Conservation (phyloP, 2,113 vertebrate genomes). For the Leptosomus discolor region DNA sequence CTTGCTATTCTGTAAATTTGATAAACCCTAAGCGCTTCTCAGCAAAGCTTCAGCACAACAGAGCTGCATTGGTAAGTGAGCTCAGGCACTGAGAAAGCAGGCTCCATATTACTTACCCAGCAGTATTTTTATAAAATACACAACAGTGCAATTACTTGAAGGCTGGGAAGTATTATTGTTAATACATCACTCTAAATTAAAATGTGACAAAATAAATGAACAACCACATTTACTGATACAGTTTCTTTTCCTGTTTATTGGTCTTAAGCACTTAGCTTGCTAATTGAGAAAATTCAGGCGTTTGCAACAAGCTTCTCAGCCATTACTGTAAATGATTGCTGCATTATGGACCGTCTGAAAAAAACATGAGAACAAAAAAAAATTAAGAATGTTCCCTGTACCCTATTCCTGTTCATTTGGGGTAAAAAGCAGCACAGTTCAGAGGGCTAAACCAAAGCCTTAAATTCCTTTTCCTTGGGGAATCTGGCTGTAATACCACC, state of each 20-base stretch:
- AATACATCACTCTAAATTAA: slow-evolving; percentile 58
- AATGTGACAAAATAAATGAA: slow-evolving; percentile 56
- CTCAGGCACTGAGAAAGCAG: neutral
- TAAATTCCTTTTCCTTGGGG: neutral
- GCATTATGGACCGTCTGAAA: neutral
- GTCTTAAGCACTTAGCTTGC: slow-evolving; percentile 28
- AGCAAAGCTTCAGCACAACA: slow-evolving; percentile 15
- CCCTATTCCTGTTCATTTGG: neutral
- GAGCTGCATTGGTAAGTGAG: neutral
- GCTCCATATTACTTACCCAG: neutral
- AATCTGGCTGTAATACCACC: neutral
- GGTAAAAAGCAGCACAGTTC: neutral
- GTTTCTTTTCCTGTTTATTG: slow-evolving; percentile 49
- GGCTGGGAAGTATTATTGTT: neutral
- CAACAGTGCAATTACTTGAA: neutral
- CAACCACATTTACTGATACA: slow-evolving; percentile 25
- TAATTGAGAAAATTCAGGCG: slow-evolving; percentile 59
- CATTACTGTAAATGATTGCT: slow-evolving; percentile 34
- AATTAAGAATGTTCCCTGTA: neutral
- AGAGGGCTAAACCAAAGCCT: neutral
- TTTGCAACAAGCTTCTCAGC: slow-evolving; percentile 9
- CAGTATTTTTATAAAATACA: slow-evolving; percentile 17
- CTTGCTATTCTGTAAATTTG: slow-evolving; percentile 3
- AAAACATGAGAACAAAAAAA: neutral
- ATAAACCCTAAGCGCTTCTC: neutral